A percentile compares a stretch with the other conserved stretches of the same genome.
Conservation (phyloP, 2,797 vertebrate genomes). For the Crocidura indochinensis region DNA sequence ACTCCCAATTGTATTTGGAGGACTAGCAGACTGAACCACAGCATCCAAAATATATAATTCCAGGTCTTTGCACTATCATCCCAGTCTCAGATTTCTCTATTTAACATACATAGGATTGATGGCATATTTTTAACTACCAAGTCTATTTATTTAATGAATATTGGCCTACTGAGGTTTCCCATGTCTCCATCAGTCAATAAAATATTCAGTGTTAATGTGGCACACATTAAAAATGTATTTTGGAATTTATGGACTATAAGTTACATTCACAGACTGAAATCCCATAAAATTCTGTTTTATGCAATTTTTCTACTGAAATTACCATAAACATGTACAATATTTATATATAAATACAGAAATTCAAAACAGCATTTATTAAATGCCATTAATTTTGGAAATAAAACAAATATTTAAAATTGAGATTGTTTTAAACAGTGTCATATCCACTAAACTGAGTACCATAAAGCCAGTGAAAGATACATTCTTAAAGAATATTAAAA, state of each 20-base stretch:
- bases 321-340: conserved; percentile 9
- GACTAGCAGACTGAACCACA: too few species aligned
- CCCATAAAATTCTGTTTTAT: background rate
- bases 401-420: conserved; percentile 29
- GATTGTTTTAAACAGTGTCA: background rate
- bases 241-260: conserved; percentile 17
- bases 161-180: conserved; percentile 25
- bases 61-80: too few species aligned
- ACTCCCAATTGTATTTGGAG: too few species aligned
- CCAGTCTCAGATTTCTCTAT: background rate
- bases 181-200: conserved; percentile 7
- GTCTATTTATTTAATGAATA: conserved; percentile 35
- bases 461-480: conserved; percentile 4
- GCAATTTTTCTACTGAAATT: conserved; percentile 27
- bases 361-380: conserved; percentile 38
- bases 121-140: conserved; percentile 17
- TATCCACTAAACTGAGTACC: background rate
- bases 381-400: conserved; percentile 4
- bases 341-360: background rate
- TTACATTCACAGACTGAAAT: background rate
- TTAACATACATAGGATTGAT: background rate
- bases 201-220: conserved; percentile 45
- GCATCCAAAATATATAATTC: too few species aligned
- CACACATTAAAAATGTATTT: conserved; percentile 35
- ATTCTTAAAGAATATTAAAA: conserved; percentile 34